Evolutionary conservation across 2,797 vertebrate genomes (phyloP).

Genomic region (Serranus cabrilla): DNA sequence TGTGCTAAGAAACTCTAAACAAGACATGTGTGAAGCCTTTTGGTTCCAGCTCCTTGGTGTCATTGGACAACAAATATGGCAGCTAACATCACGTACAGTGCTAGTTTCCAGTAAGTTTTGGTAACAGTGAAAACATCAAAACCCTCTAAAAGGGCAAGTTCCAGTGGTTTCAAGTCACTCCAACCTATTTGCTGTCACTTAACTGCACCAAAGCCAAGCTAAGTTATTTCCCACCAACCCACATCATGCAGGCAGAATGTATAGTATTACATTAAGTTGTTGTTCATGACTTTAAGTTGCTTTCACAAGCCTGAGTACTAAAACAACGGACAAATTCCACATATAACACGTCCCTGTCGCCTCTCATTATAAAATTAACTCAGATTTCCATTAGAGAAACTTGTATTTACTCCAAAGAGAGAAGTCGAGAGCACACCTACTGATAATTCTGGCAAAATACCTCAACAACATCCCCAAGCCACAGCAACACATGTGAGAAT

Average conservation of each 20-base stretch:
- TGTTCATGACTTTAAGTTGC: background rate
- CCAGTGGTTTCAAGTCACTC: background rate
- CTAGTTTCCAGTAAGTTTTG: background rate
- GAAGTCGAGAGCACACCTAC: slow-evolving; percentile 1
- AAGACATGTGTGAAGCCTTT: slow-evolving; percentile 54
- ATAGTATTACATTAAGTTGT: background rate
- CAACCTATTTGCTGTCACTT: background rate
- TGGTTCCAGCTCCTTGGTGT: slow-evolving; percentile 62
- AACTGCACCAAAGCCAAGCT: background rate
- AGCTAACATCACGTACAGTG: slow-evolving; percentile 31
- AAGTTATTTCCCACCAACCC: background rate
- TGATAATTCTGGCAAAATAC: background rate
- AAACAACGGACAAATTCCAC: background rate
- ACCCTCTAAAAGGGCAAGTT: background rate
- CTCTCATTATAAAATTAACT: background rate
- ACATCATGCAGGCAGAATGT: background rate
- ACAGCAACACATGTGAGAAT: background rate
- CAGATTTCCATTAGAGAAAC: background rate
- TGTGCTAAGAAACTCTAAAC: slow-evolving; percentile 56
- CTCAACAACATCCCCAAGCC: background rate
- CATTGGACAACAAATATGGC: slow-evolving; percentile 70
- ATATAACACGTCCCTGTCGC: background rate
- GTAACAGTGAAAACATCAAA: background rate
- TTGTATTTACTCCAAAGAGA: background rate
- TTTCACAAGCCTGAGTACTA: slow-evolving; percentile 3